phyloP scores from a whole-genome alignment of 2,113 vertebrate genomes.

The Grallaria varia region DNA sequence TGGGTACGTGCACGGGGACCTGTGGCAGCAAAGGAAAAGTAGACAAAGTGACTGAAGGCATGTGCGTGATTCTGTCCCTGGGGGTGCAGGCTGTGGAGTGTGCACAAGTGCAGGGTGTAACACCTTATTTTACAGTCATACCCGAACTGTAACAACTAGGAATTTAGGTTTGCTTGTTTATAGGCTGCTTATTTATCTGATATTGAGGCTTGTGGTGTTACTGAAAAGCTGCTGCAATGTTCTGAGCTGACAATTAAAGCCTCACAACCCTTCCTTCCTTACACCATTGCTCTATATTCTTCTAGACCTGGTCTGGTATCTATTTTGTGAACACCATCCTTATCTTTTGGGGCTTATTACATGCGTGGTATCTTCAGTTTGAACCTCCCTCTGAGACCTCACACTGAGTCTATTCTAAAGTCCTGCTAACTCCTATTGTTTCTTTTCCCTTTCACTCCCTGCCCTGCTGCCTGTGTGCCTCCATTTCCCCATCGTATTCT shows the following conservation, averaged over 20 bases:
- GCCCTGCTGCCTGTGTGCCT: background rate
- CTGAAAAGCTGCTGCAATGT: background rate
- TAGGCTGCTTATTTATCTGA: background rate
- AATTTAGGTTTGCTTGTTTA: background rate
- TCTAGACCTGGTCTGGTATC: background rate
- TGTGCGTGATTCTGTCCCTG: rapidly evolving
- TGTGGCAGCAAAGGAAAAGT: background rate
- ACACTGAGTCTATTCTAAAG: background rate
- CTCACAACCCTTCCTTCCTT: background rate
- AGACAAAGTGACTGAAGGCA: background rate
- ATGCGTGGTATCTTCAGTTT: background rate
- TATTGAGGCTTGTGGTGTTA: background rate
- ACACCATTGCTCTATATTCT: background rate
- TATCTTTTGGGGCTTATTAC: background rate
- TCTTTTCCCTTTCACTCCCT: background rate
- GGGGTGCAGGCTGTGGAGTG: background rate
- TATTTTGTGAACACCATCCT: background rate
- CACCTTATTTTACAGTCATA: background rate
- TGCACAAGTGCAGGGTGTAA: background rate
- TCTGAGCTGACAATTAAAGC: background rate
- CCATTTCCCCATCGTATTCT: rapidly evolving
- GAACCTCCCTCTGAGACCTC: background rate
- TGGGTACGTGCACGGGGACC: background rate
- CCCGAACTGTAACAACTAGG: background rate
- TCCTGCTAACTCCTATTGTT: background rate